phyloP scores from a whole-genome alignment of 2,888 invertebrate genomes.

The Rambutsinella grinnellia region DNA sequence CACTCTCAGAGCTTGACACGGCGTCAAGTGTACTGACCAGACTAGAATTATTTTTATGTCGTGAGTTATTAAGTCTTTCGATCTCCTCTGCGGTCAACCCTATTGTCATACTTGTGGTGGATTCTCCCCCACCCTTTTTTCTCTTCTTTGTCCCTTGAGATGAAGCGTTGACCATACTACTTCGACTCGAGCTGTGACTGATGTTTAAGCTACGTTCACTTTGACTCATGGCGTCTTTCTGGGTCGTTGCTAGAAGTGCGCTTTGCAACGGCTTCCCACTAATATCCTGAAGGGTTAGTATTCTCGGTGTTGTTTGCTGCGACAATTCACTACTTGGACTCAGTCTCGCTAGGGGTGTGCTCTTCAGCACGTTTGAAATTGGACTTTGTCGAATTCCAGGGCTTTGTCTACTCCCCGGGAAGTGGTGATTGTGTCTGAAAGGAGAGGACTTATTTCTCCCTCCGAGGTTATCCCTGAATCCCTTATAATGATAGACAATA shows the following conservation, averaged over 20 bases:
- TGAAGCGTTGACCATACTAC: slow-evolving; percentile 68
- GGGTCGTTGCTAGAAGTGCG: slow-evolving; percentile 88
- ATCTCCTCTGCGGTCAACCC: slow-evolving; percentile 95
- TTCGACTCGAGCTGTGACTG: slow-evolving; percentile 78
- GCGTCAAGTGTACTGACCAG: slow-evolving; percentile 93
- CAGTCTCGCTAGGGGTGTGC: slow-evolving; percentile 89
- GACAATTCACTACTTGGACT: slow-evolving; percentile 94
- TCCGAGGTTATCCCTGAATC: slow-evolving; percentile 78
- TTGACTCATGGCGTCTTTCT: slow-evolving; percentile 88
- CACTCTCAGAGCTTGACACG: slow-evolving; percentile 81
- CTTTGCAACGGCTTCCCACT: slow-evolving; percentile 93
- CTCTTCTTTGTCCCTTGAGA: slow-evolving; percentile 68
- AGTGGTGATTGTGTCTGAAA: slow-evolving; percentile 65
- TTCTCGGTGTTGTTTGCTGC: slow-evolving; percentile 88
- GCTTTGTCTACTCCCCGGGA: slow-evolving; percentile 62
- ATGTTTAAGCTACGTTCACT: slow-evolving; percentile 93
- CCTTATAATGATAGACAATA: slow-evolving; percentile 96
- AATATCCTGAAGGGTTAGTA: slow-evolving; percentile 92
- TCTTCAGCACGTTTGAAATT: slow-evolving; percentile 75
- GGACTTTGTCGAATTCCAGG: slow-evolving; percentile 69
- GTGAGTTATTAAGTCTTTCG: slow-evolving; percentile 83
- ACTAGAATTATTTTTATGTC: slow-evolving; percentile 86
- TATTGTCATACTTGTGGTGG: slow-evolving; percentile 76
- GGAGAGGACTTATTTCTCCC: slow-evolving; percentile 67
- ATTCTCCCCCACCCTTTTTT: slow-evolving; percentile 70